Evolutionary conservation across 2,888 invertebrate genomes (phyloP).

Genomic region (Cactoblastis cactorum): DNA sequence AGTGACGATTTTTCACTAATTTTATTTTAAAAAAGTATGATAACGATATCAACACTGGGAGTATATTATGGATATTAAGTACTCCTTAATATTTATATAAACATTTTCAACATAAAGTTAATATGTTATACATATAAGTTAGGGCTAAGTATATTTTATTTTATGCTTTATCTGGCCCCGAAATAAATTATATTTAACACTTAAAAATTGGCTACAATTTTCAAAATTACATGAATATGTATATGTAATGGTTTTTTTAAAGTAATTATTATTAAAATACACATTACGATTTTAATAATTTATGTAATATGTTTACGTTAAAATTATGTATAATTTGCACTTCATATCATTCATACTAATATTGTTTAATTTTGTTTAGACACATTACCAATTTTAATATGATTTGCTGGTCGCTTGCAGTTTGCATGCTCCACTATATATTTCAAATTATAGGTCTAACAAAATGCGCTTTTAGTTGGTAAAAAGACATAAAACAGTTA

Average conservation of each 20-base stretch:
- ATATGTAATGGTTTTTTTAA: conserved; percentile 2
- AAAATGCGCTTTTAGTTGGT: too few species aligned
- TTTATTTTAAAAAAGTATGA: too few species aligned
- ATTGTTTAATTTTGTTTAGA: conserved; percentile 29
- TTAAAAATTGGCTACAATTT: neutral
- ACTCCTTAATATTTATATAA: too few species aligned
- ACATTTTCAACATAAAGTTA: too few species aligned
- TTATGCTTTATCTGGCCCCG: neutral
- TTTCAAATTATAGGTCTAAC: neutral
- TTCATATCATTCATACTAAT: conserved; percentile 53
- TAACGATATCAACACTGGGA: too few species aligned
- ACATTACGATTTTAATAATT: conserved; percentile 26
- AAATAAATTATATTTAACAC: conserved; percentile 2
- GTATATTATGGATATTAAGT: too few species aligned
- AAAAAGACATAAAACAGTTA: too few species aligned
- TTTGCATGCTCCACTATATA: conserved; percentile 34
- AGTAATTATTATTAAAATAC: neutral
- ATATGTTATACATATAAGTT: too few species aligned
- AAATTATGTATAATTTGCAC: conserved; percentile 68
- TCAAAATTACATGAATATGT: conserved; percentile 10
- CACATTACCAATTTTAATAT: conserved; percentile 33
- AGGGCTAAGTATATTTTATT: neutral
- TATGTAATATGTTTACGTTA: conserved; percentile 38
- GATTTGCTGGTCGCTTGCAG: conserved; percentile 56
- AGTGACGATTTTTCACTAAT: too few species aligned